These are phyloP conservation scores for Cerceris ruficornis DNA, from an alignment of 2,888 invertebrate genomes.

Conservation along the genomic window DNA sequence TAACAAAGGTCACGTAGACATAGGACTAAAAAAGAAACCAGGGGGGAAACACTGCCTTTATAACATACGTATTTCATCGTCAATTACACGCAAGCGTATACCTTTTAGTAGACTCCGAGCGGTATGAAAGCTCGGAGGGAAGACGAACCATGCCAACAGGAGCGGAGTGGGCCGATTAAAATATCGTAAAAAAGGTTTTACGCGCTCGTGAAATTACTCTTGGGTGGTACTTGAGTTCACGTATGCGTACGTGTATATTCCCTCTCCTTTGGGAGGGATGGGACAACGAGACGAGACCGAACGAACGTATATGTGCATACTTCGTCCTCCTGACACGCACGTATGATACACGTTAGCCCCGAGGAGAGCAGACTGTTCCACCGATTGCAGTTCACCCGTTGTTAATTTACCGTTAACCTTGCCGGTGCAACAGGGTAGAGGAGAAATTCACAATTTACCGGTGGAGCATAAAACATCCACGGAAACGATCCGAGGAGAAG, in stretches of 20 bases:
- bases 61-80: constrained; percentile 67
- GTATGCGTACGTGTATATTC: constrained; percentile 18
- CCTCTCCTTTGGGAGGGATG: constrained; percentile 13
- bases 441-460: constrained; percentile 36
- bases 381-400: constrained; percentile 36
- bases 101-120: constrained; percentile 33
- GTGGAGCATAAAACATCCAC: constrained; percentile 19
- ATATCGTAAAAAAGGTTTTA: constrained; percentile 69
- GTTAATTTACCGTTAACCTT: constrained; percentile 45
- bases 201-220: constrained; percentile 59
- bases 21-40: constrained; percentile 7
- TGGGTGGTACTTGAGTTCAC: constrained; percentile 52
- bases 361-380: background rate
- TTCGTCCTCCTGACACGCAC: background rate
- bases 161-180: constrained; percentile 63
- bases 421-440: constrained; percentile 22
- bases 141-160: constrained; percentile 4
- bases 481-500: constrained; percentile 35
- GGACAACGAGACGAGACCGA: background rate
- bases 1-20: constrained; percentile 35
- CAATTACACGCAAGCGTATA: constrained; percentile 58
- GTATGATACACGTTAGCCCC: background rate
- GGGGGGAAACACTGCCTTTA: constrained; percentile 54
- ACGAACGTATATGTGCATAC: background rate
- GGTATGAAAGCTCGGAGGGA: background rate